Evolutionary conservation across 1,140 invertebrate species (phyloP).

Genomic region (Orius laevigatus): DNA sequence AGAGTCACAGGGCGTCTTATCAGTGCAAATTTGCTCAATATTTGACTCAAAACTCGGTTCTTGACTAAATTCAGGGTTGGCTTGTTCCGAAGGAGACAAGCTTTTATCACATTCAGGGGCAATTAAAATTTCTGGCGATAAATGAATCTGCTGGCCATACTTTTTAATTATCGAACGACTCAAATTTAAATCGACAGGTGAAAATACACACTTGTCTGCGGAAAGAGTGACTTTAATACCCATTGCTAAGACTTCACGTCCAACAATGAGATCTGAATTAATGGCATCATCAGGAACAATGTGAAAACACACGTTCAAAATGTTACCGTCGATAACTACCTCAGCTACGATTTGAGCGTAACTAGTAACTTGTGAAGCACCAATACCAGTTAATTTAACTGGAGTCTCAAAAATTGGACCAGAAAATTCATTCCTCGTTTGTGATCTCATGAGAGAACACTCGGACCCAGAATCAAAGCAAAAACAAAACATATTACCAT

Average conservation of each 20-base stretch:
- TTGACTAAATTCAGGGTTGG: no score
- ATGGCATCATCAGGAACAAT: slow-evolving; percentile 2
- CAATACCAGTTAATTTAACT: slow-evolving; percentile 1
- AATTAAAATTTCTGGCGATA: neutral
- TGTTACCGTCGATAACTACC: neutral
- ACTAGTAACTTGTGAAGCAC: neutral
- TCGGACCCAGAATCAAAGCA: slow-evolving; percentile 10
- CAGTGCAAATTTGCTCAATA: neutral
- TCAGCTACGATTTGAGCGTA: neutral
- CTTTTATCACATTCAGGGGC: no score
- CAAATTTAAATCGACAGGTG: neutral
- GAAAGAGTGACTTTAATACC: slow-evolving; percentile 11
- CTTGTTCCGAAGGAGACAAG: no score
- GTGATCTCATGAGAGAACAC: slow-evolving; percentile 3
- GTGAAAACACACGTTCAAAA: neutral
- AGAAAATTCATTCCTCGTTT: no score
- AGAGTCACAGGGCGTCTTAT: neutral
- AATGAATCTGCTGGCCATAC: neutral
- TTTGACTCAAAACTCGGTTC: neutral
- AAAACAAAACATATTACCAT: slow-evolving; percentile 2
- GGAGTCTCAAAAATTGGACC: no score
- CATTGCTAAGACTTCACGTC: slow-evolving; percentile 12
- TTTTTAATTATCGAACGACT: neutral
- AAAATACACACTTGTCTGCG: slow-evolving; percentile 3
- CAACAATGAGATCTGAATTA: slow-evolving; percentile 2